Conservation (phyloP, 2,797 vertebrate genomes). For the Chrysocyon brachyurus region DNA sequence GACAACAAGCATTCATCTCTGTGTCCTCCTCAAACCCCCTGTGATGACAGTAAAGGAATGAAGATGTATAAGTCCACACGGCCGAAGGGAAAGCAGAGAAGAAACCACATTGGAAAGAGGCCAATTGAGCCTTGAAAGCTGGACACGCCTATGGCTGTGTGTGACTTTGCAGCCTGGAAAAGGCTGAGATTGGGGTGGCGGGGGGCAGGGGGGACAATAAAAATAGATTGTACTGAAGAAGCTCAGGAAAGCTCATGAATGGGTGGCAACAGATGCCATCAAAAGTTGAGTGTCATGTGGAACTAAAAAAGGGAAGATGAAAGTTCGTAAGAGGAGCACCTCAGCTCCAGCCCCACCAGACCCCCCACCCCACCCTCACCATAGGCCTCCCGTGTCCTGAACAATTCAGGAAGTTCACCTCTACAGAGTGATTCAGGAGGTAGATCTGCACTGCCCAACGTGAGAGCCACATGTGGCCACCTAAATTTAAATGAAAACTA, state of each 20-base stretch:
- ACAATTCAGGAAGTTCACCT: background rate
- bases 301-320: background rate
- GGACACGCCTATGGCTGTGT: background rate
- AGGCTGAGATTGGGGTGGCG: background rate
- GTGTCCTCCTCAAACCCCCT: background rate
- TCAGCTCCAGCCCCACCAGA: background rate
- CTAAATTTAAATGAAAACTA: background rate
- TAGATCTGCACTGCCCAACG: background rate
- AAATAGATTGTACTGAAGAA: background rate
- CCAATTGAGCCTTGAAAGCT: background rate
- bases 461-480: background rate
- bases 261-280: background rate
- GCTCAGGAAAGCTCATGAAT: background rate
- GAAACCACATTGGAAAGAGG: background rate
- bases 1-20: background rate
- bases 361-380: accelerated
- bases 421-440: background rate
- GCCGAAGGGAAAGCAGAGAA: background rate
- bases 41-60: background rate
- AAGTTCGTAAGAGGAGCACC: background rate
- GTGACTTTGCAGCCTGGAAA: background rate
- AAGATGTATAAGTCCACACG: background rate
- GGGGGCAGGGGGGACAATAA: background rate
- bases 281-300: background rate
- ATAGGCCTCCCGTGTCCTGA: background rate